Conservation (phyloP, 2,797 vertebrate genomes). For the Kryptolebias ocellatus region DNA sequence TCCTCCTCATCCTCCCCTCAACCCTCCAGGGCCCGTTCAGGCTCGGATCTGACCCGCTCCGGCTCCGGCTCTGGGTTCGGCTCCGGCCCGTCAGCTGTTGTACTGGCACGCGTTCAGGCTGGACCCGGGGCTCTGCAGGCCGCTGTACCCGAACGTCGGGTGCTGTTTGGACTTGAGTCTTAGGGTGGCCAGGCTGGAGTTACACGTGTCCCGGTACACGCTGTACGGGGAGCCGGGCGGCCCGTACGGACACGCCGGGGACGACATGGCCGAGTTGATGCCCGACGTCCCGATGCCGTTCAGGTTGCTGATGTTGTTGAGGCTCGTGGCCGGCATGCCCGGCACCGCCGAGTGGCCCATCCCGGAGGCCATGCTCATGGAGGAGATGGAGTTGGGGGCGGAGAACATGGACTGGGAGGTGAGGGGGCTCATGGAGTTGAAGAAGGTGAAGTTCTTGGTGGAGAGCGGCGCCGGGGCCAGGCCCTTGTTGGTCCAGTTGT, state of each 20-base stretch:
- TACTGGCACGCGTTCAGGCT: conserved; percentile 97
- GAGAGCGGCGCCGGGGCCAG: conserved; percentile 91
- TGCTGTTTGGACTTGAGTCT: conserved; percentile 99
- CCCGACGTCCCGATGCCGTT: conserved; percentile 92
- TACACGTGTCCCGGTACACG: conserved; percentile 98
- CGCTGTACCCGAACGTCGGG: conserved; percentile 94
- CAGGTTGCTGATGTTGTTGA: conserved; percentile 97
- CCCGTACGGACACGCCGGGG: conserved; percentile 93
- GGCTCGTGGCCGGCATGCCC: conserved; percentile 89
- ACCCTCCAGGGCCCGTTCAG: conserved; percentile 53
- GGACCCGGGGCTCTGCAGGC: conserved; percentile 92
- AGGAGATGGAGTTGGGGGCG: conserved; percentile 94
- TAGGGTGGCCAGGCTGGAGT: conserved; percentile 94
- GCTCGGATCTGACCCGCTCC: conserved; percentile 8
- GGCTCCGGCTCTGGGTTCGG: background rate
- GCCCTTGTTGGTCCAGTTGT: conserved; percentile 99
- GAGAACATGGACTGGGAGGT: conserved; percentile 98
- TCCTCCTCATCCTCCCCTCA: conserved; percentile 51
- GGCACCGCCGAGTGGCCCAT: conserved; percentile 94
- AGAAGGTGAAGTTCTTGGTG: conserved; percentile 98
- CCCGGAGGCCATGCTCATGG: conserved; percentile 96
- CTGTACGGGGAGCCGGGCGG: conserved; percentile 94
- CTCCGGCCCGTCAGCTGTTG: conserved; percentile 90
- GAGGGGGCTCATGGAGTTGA: conserved; percentile 98
- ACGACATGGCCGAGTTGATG: conserved; percentile 95